Evolutionary conservation across 2,113 vertebrate genomes (phyloP).

Genomic region (Formicarius rufipectus): DNA sequence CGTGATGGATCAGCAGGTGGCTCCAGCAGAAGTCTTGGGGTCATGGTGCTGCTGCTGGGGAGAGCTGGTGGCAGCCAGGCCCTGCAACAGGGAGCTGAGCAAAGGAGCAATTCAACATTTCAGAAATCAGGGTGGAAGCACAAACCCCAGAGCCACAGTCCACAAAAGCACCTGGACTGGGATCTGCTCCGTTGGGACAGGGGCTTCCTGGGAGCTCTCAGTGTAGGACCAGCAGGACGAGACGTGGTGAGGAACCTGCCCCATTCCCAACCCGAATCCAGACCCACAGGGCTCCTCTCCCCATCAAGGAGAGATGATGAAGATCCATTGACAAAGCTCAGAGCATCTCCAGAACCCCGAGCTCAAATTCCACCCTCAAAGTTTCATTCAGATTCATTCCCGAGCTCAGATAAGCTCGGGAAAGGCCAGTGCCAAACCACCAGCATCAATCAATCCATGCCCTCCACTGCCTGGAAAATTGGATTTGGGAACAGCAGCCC

Average conservation of each 20-base stretch:
- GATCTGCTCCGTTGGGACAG: neutral
- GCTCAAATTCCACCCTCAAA: neutral
- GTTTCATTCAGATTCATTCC: neutral
- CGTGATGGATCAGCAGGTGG: rapidly evolving
- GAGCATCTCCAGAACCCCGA: rapidly evolving
- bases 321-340: rapidly evolving
- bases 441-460: rapidly evolving
- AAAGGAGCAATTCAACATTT: neutral
- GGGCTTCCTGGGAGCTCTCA: rapidly evolving
- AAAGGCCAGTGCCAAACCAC: neutral
- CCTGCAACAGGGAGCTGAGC: neutral
- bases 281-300: neutral
- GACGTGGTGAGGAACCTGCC: rapidly evolving
- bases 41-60: rapidly evolving
- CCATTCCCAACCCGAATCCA: rapidly evolving
- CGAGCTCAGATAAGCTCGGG: rapidly evolving
- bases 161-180: neutral
- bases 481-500: rapidly evolving
- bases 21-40: no score
- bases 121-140: neutral
- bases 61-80: neutral
- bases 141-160: neutral
- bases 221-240: neutral
- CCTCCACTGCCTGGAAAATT: neutral
- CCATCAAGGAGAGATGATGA: neutral